Base-by-base conservation (phyloP, 2,888 invertebrate genomes). In the Melanotus villosus region DNA sequence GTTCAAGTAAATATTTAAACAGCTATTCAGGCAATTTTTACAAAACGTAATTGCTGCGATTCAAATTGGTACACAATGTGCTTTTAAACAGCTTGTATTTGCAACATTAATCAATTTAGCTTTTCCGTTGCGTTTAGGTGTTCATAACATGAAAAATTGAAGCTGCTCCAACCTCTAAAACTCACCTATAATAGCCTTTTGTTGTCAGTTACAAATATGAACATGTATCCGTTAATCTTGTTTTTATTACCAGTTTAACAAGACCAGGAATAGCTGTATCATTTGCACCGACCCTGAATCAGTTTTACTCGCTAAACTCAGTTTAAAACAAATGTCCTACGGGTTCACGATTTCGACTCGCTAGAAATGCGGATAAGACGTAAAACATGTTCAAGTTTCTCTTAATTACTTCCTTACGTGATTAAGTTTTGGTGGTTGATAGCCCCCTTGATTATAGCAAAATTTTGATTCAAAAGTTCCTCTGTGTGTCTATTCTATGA, bases 141-240 rank as follows among this genome's bases (percentile, higher is more conserved):
- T 45, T 45, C 4, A 21, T 47, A 47, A 21, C n/a, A 43, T 47
- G 23, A 47, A 47, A 47, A 47, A 47, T 47, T 47, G 19, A 10
- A 12, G 47, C 10, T 19, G 47, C 23, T 47, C 12, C 9, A 9
- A 7, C 7, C 10, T 34, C 32, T 30, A 32, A 41, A 43, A 30
- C 45, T 45, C 59, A 34, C 34, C 34, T 47, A 34, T 21, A 60
- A 47, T 45, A 19, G 59, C 45, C 19, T 26, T 60, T 47, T 59
- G 59, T 59, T 59, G 59, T 30, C 45, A 30, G 45, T 45, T 43
- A 45, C 43, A 45, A 59, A 59, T 59, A 59, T 43, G 59, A 30
- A 45, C 23, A 30, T 47, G 30, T 45, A 60, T 60, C 59, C 59
- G 30, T 19, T 60, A 60, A 60, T 60, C 59, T 34, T 18, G 18